These are phyloP conservation scores for Steatocranus sp. DNA, from an alignment of 2,797 vertebrate genomes.

Conservation along the genomic window DNA sequence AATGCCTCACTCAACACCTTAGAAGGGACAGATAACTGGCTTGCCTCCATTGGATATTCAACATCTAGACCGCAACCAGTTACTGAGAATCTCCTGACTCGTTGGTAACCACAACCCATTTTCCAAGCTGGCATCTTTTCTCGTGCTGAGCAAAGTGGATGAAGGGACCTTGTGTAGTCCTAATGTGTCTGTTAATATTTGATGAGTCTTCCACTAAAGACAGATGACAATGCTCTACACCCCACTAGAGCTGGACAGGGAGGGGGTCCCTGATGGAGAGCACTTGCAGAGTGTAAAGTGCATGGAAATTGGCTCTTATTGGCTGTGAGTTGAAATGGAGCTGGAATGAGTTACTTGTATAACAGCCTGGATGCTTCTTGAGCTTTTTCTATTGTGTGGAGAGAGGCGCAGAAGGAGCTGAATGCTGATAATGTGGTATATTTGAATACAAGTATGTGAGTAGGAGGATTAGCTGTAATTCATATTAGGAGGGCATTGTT, in stretches of 20 bases:
- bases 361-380: neutral
- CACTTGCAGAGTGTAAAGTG: neutral
- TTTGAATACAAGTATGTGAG: slow-evolving; percentile 15
- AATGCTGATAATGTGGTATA: slow-evolving; percentile 17
- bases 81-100: neutral
- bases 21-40: neutral
- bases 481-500: slow-evolving; percentile 19
- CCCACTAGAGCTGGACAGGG: neutral
- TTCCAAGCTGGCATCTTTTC: slow-evolving; percentile 1
- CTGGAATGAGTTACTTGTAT: neutral
- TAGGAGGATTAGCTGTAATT: slow-evolving; percentile 33
- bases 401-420: neutral
- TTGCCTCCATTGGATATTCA: neutral
- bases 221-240: slow-evolving; percentile 10
- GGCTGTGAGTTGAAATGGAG: neutral
- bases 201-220: slow-evolving; percentile 30
- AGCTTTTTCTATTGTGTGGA: neutral
- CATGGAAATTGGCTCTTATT: neutral
- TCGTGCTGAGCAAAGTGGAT: slow-evolving; percentile 10
- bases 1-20: neutral
- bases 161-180: slow-evolving; percentile 26
- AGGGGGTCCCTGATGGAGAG: neutral
- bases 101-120: slow-evolving; percentile 7
- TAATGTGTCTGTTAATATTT: slow-evolving; percentile 58
- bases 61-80: neutral